Evolutionary conservation across 2,797 vertebrate species (phyloP), one percentile per base, ranked within the genome.

Genomic region (Gobionotothen gibberifrons): DNA sequence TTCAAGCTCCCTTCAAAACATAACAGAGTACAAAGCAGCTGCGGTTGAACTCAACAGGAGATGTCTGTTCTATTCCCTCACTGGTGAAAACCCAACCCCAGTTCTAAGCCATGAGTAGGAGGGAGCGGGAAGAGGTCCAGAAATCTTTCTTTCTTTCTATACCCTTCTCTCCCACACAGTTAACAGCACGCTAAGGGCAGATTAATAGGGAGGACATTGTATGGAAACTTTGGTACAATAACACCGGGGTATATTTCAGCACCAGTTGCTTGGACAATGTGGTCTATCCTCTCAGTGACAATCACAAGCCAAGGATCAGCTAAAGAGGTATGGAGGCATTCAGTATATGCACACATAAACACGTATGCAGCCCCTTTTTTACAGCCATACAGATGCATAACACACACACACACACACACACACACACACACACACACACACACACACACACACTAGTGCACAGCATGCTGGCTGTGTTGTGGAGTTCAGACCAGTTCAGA

Each of bases 401-500:
- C 36, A 43, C 79, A 58, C 15, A 58, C n/a, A 70, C 17, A 51
- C 53, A 72, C 55, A 54, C 59, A 55, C 75, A 74, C 48, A 54
- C 51, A 48, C 79, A 56, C 61, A 36, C 32, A 36, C 32, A 36
- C 6, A 32, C 32, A 32, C 32, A 36, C 5, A 36, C 32, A 36
- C 32, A 36, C 7, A 36, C 8, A 36, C 32, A 36, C 32, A 9
- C 32, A 36, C 26, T 15, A 44, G 60, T 59, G 57, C 65, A 57
- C 68, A 74, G 74, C 63, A 65, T 29, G 52, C 73, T 72, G 85
- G 59, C 76, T 78, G 68, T 53, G 52, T 68, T 78, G 74, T 40
- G 68, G 86, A 88, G 89, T 90, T 88, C 83, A 84, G 86, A 75
- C 86, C 87, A 92, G 87, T 87, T 82, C 84, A 89, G 88, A 81